These are phyloP conservation scores for Imbricaverruca yamaguchii DNA, from an alignment of 2,888 invertebrate species.

Conservation along the genomic window DNA sequence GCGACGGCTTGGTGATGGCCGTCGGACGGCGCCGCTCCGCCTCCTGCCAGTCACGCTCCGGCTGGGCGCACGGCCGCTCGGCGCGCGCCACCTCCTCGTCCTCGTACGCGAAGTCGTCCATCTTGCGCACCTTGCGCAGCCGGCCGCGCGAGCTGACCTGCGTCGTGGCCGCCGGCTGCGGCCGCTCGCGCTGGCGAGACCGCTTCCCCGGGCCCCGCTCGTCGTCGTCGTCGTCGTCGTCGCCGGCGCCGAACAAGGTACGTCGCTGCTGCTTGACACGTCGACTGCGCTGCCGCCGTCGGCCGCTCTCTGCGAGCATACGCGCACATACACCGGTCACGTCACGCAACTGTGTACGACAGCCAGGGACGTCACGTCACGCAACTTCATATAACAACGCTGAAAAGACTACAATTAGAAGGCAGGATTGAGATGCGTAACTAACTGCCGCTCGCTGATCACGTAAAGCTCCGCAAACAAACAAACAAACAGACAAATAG, in stretches of 20 bases:
- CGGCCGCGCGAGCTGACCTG: constrained; percentile 31
- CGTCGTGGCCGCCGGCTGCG: constrained; percentile 16
- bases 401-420: no score
- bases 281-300: neutral
- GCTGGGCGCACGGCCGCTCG: no score
- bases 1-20: neutral
- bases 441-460: no score
- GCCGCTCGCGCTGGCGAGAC: neutral
- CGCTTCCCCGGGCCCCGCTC: constrained; percentile 23
- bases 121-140: constrained; percentile 30
- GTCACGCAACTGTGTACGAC: no score
- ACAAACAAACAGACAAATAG: no score
- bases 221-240: constrained; percentile 26
- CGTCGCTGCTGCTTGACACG: neutral
- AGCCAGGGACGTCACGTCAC: no score
- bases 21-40: neutral
- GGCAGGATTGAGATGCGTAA: no score
- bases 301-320: neutral
- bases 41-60: no score
- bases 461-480: no score
- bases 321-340: no score
- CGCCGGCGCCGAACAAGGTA: no score
- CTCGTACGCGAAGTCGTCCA: constrained; percentile 28
- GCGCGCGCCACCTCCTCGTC: neutral
- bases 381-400: no score